Conservation (phyloP, 2,888 invertebrate species). For the Globia sparganii region DNA sequence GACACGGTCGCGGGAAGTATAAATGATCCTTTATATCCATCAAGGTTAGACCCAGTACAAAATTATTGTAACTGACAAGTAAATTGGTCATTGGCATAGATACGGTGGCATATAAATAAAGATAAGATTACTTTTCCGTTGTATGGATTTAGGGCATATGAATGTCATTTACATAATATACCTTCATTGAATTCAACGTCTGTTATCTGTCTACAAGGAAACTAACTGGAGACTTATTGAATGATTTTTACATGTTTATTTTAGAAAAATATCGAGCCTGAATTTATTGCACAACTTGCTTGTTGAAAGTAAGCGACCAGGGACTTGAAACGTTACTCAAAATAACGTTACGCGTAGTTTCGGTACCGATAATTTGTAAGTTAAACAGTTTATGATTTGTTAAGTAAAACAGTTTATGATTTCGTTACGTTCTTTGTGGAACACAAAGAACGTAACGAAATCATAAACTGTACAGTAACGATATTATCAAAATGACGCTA, state of each 20-base stretch:
- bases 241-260: neutral
- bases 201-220: conserved; percentile 1
- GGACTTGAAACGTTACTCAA: too few species aligned
- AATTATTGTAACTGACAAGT: conserved; percentile 64
- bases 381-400: too few species aligned
- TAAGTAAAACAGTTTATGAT: too few species aligned
- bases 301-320: too few species aligned
- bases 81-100: conserved; percentile 63
- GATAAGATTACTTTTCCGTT: conserved; percentile 61
- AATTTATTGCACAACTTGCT: neutral
- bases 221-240: neutral
- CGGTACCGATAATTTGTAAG: too few species aligned
- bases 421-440: too few species aligned
- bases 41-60: conserved; percentile 59
- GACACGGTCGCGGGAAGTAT: conserved; percentile 39
- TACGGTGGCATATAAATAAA: conserved; percentile 42
- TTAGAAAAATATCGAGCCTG: neutral
- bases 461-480: too few species aligned
- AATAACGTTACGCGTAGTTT: too few species aligned
- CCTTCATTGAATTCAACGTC: conserved; percentile 22
- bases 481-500: too few species aligned
- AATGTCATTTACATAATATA: conserved; percentile 38
- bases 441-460: too few species aligned
- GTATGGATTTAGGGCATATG: conserved; percentile 34
- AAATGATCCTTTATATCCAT: conserved; percentile 56